Conservation (phyloP, 2,888 invertebrate species). For the Chrysolina oricalcia region DNA sequence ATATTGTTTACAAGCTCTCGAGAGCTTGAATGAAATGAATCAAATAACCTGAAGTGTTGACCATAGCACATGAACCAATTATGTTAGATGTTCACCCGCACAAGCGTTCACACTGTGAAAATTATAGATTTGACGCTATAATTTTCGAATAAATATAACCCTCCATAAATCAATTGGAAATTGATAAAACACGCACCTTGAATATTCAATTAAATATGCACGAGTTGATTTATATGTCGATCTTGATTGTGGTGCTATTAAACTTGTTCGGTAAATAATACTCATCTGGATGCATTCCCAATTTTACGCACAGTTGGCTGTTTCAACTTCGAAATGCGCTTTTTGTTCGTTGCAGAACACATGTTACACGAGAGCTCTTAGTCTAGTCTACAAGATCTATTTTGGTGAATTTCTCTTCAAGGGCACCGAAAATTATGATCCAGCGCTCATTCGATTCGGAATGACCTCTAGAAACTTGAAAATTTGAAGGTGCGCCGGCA, state of each 20-base stretch:
- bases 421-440: too few species aligned
- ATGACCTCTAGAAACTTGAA: too few species aligned
- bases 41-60: too few species aligned
- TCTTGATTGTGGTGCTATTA: not conserved
- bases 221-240: constrained; percentile 25
- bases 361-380: too few species aligned
- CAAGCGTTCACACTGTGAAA: not conserved
- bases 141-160: constrained; percentile 9
- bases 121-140: constrained; percentile 11
- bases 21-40: too few species aligned
- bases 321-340: constrained; percentile 39
- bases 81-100: not conserved
- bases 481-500: too few species aligned
- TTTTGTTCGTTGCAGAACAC: too few species aligned
- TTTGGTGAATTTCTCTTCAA: too few species aligned
- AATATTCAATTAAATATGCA: constrained; percentile 32
- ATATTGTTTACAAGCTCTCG: too few species aligned
- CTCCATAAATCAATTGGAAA: constrained; percentile 33
- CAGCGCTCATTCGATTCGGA: too few species aligned
- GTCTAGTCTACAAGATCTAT: too few species aligned
- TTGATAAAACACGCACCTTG: constrained; percentile 34
- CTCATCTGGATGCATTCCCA: constrained; percentile 46
- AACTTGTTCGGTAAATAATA: not conserved
- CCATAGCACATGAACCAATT: not conserved
- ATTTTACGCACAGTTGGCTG: constrained; percentile 53